A percentile compares a stretch with the other conserved stretches of the same genome.
Evolutionary conservation across 2,113 vertebrate species (phyloP).

Genomic region (Gymnorhina tibicen): DNA sequence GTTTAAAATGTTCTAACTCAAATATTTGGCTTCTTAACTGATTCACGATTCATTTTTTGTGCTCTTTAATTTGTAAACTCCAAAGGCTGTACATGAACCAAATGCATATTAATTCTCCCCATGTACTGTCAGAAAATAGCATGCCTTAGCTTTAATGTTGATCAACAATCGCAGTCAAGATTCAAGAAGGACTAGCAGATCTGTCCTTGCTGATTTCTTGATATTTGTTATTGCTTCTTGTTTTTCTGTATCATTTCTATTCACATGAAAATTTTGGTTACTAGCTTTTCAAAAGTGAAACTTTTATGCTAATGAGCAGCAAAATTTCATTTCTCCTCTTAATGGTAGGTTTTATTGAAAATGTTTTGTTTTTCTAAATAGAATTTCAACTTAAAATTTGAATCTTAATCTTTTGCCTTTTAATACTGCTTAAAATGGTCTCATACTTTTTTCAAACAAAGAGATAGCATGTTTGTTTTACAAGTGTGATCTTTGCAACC

Average conservation of each 20-base stretch:
- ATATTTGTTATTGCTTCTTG: background rate
- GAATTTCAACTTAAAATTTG: background rate
- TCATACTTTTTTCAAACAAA: background rate
- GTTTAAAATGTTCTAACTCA: background rate
- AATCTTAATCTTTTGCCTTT: background rate
- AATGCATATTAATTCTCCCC: background rate
- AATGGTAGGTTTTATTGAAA: slow-evolving; percentile 6
- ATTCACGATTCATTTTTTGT: background rate
- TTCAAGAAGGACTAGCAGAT: slow-evolving; percentile 21
- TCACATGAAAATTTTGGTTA: slow-evolving; percentile 27
- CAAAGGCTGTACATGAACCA: background rate
- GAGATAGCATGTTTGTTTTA: background rate
- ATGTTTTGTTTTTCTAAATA: background rate
- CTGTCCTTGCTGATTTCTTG: background rate
- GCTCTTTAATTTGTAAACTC: background rate
- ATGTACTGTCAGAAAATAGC: slow-evolving; percentile 5
- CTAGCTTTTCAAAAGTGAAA: slow-evolving; percentile 1
- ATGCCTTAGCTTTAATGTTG: slow-evolving; percentile 16
- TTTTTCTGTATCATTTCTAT: slow-evolving; percentile 1
- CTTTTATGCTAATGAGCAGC: background rate
- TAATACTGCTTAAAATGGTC: background rate
- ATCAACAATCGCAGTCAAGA: slow-evolving; percentile 11
- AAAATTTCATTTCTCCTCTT: background rate
- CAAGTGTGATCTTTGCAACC: background rate
- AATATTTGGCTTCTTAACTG: slow-evolving; percentile 1